These are phyloP conservation scores for Tyto alba DNA, from an alignment of 2,113 vertebrate genomes.

Conservation along the genomic window DNA sequence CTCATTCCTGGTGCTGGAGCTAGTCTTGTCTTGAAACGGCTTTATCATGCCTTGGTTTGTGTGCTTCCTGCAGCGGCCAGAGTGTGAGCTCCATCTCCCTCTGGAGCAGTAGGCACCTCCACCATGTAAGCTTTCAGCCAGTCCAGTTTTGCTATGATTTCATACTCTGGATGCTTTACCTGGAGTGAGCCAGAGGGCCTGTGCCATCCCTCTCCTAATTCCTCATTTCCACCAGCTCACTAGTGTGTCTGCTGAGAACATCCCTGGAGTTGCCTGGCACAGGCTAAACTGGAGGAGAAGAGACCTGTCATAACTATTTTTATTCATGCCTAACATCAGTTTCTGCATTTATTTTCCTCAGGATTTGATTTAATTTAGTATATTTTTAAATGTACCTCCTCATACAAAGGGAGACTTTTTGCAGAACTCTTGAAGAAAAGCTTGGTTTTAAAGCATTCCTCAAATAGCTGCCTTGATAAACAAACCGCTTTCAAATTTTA, in stretches of 20 bases:
- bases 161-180: not conserved
- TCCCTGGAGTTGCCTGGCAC: not conserved
- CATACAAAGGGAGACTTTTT: not conserved
- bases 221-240: not conserved
- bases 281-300: not conserved
- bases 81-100: not conserved
- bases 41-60: not conserved
- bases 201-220: not conserved
- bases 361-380: not conserved
- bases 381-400: not conserved
- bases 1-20: accelerated
- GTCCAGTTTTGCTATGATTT: not conserved
- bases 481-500: not conserved
- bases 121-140: not conserved
- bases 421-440: not conserved
- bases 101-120: not conserved
- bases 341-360: not conserved
- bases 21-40: not conserved
- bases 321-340: not conserved
- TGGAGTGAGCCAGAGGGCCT: not conserved
- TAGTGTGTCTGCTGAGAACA: not conserved
- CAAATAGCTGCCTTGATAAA: not conserved
- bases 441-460: not conserved
- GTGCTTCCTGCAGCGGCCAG: not conserved
- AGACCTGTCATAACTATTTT: not conserved